A percentile compares a stretch with the other conserved stretches of the same genome.
Conservation (phyloP, 2,113 vertebrate species). For the Odontophorus gujanensis region DNA sequence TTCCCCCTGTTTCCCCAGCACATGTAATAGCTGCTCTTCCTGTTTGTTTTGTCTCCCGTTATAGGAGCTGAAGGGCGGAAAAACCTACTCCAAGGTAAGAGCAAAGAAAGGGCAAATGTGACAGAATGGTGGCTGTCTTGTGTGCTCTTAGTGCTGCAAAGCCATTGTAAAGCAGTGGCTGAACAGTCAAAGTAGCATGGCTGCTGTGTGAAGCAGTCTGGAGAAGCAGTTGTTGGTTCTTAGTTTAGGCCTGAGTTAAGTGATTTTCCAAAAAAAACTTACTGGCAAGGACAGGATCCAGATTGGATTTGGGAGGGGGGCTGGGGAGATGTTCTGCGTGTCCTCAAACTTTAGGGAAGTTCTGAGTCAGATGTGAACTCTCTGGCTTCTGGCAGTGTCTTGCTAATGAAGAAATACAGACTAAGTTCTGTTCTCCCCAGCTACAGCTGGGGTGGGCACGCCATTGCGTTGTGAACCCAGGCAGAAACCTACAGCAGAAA, state of each 20-base stretch:
- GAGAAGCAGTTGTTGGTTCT: neutral
- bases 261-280: neutral
- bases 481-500: neutral
- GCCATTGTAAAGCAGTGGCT: neutral
- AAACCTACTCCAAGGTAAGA: conserved; percentile 96
- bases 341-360: conserved; percentile 67
- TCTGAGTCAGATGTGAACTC: conserved; percentile 74
- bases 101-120: neutral
- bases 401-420: conserved; percentile 7
- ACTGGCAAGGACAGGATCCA: conserved; percentile 47
- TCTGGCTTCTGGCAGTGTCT: conserved; percentile 40
- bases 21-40: conserved; percentile 32
- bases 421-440: conserved; percentile 13
- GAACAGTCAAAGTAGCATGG: neutral
- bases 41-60: conserved; percentile 78
- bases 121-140: neutral
- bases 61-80: conserved; percentile 98
- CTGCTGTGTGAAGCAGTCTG: neutral
- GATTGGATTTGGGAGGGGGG: conserved; percentile 40
- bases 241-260: neutral
- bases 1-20: conserved; percentile 1
- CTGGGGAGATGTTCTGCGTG: conserved; percentile 51
- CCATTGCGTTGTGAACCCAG: neutral
- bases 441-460: neutral
- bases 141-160: neutral